phyloP scores from a whole-genome alignment of 2,113 vertebrate species.

The Ophthalmolycus amberensis region DNA sequence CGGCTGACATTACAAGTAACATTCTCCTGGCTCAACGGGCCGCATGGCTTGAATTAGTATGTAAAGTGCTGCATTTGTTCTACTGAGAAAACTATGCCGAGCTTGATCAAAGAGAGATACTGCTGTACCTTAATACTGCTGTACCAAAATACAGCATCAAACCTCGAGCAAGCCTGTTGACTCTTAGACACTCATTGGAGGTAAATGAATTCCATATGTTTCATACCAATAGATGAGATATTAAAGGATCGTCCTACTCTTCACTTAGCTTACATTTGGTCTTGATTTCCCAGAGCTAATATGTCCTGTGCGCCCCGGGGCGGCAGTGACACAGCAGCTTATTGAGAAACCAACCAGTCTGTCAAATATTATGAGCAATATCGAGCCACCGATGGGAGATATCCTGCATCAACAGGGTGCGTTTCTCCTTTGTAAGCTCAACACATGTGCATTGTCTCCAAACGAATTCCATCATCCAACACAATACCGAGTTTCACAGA shows the following conservation, averaged over 20 bases:
- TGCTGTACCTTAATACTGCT: not conserved
- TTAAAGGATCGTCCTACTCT: not conserved
- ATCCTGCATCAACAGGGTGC: constrained; percentile 51
- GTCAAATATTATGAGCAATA: constrained; percentile 53
- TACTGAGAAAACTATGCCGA: not conserved
- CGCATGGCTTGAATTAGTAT: constrained; percentile 51
- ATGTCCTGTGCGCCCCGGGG: not conserved
- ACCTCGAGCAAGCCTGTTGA: not conserved
- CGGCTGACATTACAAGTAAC: constrained; percentile 29
- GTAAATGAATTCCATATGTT: not conserved
- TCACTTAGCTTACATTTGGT: constrained; percentile 21
- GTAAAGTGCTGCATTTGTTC: constrained; percentile 48
- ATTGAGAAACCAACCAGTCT: constrained; percentile 49
- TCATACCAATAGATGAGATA: constrained; percentile 7
- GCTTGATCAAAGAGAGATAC: constrained; percentile 40
- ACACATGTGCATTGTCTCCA: constrained; percentile 43
- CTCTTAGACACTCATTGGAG: not conserved
- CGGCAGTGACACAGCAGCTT: constrained; percentile 34
- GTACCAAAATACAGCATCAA: not conserved
- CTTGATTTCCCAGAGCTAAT: constrained; percentile 47
- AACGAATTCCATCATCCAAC: constrained; percentile 53
- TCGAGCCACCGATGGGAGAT: constrained; percentile 30
- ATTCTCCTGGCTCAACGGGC: constrained; percentile 42
- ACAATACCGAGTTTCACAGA: constrained; percentile 57
- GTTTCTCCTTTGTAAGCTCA: constrained; percentile 61